Percentiles rank a stretch among this genome's conserved stretches.
phyloP scores from a whole-genome alignment of 2,113 vertebrate species.

The Mesocricetus auratus region DNA sequence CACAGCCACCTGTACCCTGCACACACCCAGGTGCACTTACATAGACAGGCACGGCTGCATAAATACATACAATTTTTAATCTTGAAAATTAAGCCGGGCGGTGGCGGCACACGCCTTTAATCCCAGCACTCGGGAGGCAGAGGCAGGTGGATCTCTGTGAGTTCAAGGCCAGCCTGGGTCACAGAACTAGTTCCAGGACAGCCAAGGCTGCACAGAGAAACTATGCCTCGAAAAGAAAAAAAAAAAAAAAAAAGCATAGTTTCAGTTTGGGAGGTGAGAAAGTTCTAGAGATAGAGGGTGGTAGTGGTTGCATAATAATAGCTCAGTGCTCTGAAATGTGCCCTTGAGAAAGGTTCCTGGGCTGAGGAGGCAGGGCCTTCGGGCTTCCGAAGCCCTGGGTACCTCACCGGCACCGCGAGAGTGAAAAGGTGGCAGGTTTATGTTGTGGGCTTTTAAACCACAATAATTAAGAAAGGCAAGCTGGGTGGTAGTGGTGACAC shows the following conservation, averaged over 20 bases:
- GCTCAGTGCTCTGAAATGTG: not conserved
- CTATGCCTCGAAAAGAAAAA: not conserved
- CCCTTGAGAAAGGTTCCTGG: not conserved
- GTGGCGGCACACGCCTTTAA: not conserved
- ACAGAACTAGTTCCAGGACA: not conserved
- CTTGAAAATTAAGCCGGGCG: not conserved
- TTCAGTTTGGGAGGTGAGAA: not conserved
- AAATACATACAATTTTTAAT: not conserved
- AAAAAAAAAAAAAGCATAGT: no score
- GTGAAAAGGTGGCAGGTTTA: not conserved
- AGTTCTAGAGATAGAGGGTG: not conserved
- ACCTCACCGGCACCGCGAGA: not conserved
- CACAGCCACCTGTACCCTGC: not conserved
- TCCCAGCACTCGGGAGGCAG: not conserved
- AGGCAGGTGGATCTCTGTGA: not conserved
- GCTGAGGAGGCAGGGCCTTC: not conserved
- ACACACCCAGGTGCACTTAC: not conserved
- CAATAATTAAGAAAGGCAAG: not conserved
- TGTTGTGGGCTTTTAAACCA: not conserved
- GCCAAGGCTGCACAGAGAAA: not conserved
- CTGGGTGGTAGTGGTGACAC: no score
- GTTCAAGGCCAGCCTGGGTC: not conserved
- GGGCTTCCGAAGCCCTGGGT: not conserved
- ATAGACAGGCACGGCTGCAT: not conserved
- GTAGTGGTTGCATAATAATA: not conserved